Percentiles rank a stretch among this genome's conserved stretches.
Evolutionary conservation across 2,797 vertebrate genomes (phyloP).

Genomic region (Echeneis naucrates): DNA sequence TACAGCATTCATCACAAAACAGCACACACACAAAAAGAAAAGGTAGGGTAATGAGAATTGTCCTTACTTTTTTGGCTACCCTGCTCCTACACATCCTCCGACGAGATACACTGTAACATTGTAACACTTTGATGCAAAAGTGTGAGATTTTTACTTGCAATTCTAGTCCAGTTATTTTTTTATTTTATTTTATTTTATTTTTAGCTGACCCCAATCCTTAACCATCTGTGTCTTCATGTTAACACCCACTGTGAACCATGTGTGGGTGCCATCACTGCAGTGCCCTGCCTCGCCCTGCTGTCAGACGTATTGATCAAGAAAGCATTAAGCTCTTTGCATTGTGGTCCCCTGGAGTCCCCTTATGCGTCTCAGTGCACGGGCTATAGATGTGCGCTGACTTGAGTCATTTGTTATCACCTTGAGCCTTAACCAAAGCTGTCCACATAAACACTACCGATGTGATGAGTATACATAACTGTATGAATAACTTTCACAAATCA

Average conservation of each 20-base stretch:
- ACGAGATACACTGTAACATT: conserved; percentile 5
- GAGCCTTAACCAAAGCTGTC: conserved; percentile 22
- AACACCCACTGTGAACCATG: conserved; percentile 39
- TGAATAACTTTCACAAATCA: conserved; percentile 21
- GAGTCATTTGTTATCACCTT: conserved; percentile 29
- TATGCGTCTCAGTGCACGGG: conserved; percentile 12
- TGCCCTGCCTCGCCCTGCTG: conserved; percentile 63
- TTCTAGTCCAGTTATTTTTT: conserved; percentile 40
- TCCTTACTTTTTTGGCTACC: conserved; percentile 2
- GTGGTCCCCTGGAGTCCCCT: conserved; percentile 59
- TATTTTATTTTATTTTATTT: too few species aligned
- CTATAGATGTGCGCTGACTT: conserved; percentile 24
- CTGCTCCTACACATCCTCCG: background rate
- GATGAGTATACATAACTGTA: background rate
- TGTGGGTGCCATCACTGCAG: conserved; percentile 69
- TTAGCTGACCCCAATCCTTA: conserved; percentile 31
- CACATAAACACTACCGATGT: conserved; percentile 15
- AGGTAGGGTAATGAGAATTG: conserved; percentile 14
- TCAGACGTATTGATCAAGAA: conserved; percentile 73
- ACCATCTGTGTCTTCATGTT: conserved; percentile 33
- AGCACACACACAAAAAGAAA: conserved; percentile 15
- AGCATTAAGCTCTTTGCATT: conserved; percentile 61
- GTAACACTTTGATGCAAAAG: conserved; percentile 25
- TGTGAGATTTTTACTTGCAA: conserved; percentile 7
- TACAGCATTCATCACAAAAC: conserved; percentile 28